Conservation (phyloP, 1,140 invertebrate species). For the Ladona fulva region DNA sequence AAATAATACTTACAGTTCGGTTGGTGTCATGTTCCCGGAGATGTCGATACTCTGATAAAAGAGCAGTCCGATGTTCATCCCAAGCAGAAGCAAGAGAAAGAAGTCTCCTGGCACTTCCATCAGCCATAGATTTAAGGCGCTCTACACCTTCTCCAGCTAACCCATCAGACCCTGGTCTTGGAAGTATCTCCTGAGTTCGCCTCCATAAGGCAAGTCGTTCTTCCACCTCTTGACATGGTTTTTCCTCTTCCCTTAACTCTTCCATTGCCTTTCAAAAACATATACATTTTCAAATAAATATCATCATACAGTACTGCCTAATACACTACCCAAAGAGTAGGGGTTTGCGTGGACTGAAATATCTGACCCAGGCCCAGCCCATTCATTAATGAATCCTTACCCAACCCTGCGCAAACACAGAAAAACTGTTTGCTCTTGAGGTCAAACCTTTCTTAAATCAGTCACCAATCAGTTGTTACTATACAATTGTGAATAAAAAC, state of each 20-base stretch:
- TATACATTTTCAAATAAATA: too few relatives aligned
- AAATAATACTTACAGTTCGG: conserved; percentile 42
- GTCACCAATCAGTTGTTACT: too few relatives aligned
- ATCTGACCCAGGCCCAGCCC: too few relatives aligned
- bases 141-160: conserved; percentile 49
- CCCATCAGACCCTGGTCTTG: conserved; percentile 30
- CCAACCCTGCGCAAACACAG: too few relatives aligned
- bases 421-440: too few relatives aligned
- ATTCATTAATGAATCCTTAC: too few relatives aligned
- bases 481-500: too few relatives aligned
- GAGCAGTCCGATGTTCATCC: conserved; percentile 54
- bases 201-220: conserved; percentile 29
- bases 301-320: too few relatives aligned
- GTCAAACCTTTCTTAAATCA: too few relatives aligned
- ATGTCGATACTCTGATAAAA: conserved; percentile 51
- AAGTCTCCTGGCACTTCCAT: conserved; percentile 49
- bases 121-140: conserved; percentile 51
- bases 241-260: conserved; percentile 35
- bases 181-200: conserved; percentile 48
- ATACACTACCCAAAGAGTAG: too few relatives aligned
- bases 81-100: conserved; percentile 54
- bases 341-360: too few relatives aligned
- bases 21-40: conserved; percentile 48
- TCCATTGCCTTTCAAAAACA: conserved; percentile 29
- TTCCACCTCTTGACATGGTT: conserved; percentile 35